phyloP scores from a whole-genome alignment of 2,888 invertebrate species.

The Nomada flava region DNA sequence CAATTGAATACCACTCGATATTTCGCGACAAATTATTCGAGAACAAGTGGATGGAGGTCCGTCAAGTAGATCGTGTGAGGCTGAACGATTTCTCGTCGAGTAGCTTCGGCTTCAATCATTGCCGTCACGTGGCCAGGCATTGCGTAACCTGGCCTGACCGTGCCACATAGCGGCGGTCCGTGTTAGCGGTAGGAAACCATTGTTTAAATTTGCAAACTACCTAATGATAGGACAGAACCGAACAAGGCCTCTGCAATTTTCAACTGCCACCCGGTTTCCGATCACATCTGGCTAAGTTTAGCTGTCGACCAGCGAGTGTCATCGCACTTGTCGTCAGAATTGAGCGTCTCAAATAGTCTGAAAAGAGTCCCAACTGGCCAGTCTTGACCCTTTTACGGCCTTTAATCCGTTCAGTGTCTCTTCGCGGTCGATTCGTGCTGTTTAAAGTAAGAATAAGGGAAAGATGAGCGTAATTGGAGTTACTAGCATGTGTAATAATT shows the following conservation, averaged over 20 bases:
- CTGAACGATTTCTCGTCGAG: conserved; percentile 51
- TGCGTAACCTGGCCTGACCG: conserved; percentile 69
- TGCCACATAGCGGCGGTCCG: conserved; percentile 65
- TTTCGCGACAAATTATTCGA: not conserved
- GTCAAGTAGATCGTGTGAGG: conserved; percentile 23
- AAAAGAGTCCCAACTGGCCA: too few relatives aligned
- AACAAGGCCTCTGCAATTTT: conserved; percentile 77
- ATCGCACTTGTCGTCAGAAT: conserved; percentile 54
- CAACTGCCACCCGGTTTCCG: conserved; percentile 73
- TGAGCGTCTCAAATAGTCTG: too few relatives aligned
- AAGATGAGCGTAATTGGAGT: too few relatives aligned
- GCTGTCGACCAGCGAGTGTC: conserved; percentile 43
- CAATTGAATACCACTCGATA: not conserved
- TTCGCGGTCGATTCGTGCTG: too few relatives aligned
- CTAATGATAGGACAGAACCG: conserved; percentile 80
- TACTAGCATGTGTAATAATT: too few relatives aligned
- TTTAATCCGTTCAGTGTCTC: too few relatives aligned
- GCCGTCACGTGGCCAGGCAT: conserved; percentile 66
- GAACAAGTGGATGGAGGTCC: not conserved
- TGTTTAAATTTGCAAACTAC: conserved; percentile 83
- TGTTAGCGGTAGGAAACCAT: conserved; percentile 79
- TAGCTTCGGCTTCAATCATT: conserved; percentile 64
- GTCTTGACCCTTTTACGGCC: too few relatives aligned
- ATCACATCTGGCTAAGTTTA: conserved; percentile 61
- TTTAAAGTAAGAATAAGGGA: too few relatives aligned